phyloP scores from a whole-genome alignment of 2,888 invertebrate species.

The Boloria euphrosyne region DNA sequence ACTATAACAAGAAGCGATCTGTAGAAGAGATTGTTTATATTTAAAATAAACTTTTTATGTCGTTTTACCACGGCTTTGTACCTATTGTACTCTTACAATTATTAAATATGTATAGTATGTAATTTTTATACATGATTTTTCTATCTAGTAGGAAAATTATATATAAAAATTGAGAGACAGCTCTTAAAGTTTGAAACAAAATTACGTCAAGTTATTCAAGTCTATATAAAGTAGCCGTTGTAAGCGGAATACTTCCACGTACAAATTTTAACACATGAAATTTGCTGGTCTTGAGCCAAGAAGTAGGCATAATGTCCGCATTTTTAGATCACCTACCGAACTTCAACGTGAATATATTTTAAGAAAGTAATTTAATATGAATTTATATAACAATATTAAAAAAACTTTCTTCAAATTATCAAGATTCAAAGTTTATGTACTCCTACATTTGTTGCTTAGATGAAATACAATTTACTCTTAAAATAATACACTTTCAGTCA shows the following conservation, averaged over 20 bases:
- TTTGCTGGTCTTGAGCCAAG: constrained; percentile 39
- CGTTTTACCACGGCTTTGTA: not conserved
- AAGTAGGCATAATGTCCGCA: constrained; percentile 39
- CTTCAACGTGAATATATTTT: constrained; percentile 31
- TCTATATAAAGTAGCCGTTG: constrained; percentile 37
- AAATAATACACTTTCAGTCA: constrained; percentile 5
- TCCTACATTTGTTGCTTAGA: no score
- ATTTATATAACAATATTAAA: not conserved
- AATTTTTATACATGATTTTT: no score
- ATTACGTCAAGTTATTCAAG: constrained; percentile 39
- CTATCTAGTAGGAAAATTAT: constrained; percentile 32
- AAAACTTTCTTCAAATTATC: no score
- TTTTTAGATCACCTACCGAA: constrained; percentile 36
- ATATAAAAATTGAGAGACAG: constrained; percentile 30
- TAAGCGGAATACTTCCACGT: constrained; percentile 41
- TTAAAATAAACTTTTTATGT: constrained; percentile 9
- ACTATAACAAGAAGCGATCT: no score
- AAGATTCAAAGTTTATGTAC: no score
- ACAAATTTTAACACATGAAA: constrained; percentile 40
- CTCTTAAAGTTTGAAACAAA: constrained; percentile 37
- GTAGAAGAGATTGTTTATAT: not conserved
- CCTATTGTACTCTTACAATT: constrained; percentile 18
- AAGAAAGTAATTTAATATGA: constrained; percentile 15
- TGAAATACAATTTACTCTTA: not conserved
- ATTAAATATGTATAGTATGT: constrained; percentile 18